Base-by-base conservation (phyloP, 64 coral and sea anemone genomes). In the Montipora efflorescens region DNA sequence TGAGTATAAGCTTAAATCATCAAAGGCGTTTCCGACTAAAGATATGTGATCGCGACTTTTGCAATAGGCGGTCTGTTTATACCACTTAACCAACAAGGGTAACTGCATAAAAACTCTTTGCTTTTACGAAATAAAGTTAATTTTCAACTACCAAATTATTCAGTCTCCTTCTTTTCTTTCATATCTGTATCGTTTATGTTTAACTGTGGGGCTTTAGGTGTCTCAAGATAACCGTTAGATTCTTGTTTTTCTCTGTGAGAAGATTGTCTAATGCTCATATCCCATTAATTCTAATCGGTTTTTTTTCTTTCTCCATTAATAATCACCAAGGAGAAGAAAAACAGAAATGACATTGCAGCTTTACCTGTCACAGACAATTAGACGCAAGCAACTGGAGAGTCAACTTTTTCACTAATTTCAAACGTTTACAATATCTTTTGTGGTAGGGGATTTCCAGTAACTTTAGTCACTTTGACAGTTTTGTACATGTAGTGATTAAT, bases 121-220 rank as follows among this genome's bases (percentile, higher is more conserved):
- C 71, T 44, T 50, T 20, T 48, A 71, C 71, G 46, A 46, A 86
- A 86, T 86, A 71, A 86, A 86, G 64, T 70, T 86, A 86, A 72
- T 86, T 49, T 86, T 18, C 47, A 86, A 73, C 64, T 71, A 50
- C 46, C 45, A 50, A 7, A 10, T 78, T 49, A 20, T 48, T 44
- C 14, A 57, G 7, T 57, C 71, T 20, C 8, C 43, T 19, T 72
- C 5, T 47, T 50, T 86, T 2, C 45, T n/a, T 36, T 70, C 16
- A 14, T 51, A n/a, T 23, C 7, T 22, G 47, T 71, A 25, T 46
- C 43, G 16, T 43, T 46, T 64, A 2, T 62, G 22, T 2, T 36
- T 36, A 18, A 47, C 16, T 47, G 23, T 2, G 5, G 68, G 13
- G 44, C 11, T 67, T 21, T 4, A 23, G 8, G 3, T 48, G 36